These are phyloP conservation scores for Strigamia transsilvanica DNA, from an alignment of 2,888 invertebrate species.

Conservation along the genomic window DNA sequence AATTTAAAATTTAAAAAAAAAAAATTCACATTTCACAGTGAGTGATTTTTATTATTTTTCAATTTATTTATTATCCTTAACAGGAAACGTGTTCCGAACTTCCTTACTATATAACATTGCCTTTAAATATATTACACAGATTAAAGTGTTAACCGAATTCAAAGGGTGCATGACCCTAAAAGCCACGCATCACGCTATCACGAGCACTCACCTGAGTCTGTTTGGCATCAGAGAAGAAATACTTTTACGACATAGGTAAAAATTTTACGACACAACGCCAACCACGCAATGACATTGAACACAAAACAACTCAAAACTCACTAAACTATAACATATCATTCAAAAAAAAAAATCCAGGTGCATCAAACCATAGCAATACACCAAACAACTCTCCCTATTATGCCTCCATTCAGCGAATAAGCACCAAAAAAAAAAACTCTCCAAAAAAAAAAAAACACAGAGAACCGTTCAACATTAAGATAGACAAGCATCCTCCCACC, in stretches of 20 bases:
- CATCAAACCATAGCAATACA: not conserved
- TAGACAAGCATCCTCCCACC: conserved; percentile 23
- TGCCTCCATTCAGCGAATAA: not conserved
- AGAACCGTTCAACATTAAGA: conserved; percentile 21
- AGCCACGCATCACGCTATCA: conserved; percentile 21
- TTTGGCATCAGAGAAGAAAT: conserved; percentile 16
- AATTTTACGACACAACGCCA: conserved; percentile 10
- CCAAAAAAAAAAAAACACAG: not conserved
- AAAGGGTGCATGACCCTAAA: conserved; percentile 30
- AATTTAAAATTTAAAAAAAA: too few species aligned
- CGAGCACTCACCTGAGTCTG: conserved; percentile 25
- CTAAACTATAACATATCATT: not conserved
- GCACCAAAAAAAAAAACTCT: not conserved
- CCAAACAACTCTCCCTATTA: not conserved
- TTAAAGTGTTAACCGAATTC: conserved; percentile 16
- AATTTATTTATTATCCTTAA: not conserved
- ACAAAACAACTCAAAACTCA: conserved; percentile 13
- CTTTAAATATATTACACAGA: not conserved
- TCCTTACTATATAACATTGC: not conserved
- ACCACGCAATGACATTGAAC: conserved; percentile 21
- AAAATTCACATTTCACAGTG: not conserved
- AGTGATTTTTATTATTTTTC: not conserved
- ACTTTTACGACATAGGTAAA: conserved; percentile 16
- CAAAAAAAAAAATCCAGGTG: conserved; percentile 18
- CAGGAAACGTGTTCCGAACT: not conserved